phyloP scores from a whole-genome alignment of 2,113 vertebrate species.

The Sphaerodactylus townsendi region DNA sequence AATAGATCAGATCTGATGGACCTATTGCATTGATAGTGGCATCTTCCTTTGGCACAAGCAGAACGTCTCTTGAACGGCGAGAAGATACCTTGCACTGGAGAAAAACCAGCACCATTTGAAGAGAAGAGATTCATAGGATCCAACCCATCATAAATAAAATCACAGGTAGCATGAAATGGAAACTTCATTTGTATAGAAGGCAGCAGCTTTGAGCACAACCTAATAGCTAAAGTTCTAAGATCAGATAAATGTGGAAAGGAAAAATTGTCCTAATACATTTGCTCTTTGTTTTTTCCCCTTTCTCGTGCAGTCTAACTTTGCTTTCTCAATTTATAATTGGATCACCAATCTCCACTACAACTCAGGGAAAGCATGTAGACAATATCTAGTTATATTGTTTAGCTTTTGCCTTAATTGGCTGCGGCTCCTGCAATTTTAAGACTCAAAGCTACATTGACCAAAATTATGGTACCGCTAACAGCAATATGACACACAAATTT shows the following conservation, averaged over 20 bases:
- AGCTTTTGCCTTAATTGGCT: constrained; percentile 49
- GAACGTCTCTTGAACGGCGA: no score
- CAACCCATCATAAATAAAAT: not conserved
- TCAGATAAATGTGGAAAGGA: not conserved
- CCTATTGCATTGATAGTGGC: no score
- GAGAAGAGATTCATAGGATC: not conserved
- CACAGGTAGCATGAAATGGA: not conserved
- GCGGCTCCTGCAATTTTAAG: constrained; percentile 42
- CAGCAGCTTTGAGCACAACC: not conserved
- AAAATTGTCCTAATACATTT: not conserved
- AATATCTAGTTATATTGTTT: constrained; percentile 58
- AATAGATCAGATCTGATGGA: no score
- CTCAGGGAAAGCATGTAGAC: constrained; percentile 40
- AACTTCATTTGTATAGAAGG: not conserved
- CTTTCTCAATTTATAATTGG: constrained; percentile 42
- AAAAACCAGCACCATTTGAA: no score
- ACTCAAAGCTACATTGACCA: constrained; percentile 50
- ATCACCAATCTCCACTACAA: constrained; percentile 42
- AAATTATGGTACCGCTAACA: constrained; percentile 64
- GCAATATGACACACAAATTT: constrained; percentile 57
- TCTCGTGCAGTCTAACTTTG: not conserved
- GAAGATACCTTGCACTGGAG: no score
- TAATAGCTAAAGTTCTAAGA: not conserved
- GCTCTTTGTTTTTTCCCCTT: not conserved
- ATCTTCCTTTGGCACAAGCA: no score